Percentiles rank a stretch among this genome's conserved stretches.
Conservation (phyloP, 2,888 invertebrate genomes). For the Eupithecia abbreviata region DNA sequence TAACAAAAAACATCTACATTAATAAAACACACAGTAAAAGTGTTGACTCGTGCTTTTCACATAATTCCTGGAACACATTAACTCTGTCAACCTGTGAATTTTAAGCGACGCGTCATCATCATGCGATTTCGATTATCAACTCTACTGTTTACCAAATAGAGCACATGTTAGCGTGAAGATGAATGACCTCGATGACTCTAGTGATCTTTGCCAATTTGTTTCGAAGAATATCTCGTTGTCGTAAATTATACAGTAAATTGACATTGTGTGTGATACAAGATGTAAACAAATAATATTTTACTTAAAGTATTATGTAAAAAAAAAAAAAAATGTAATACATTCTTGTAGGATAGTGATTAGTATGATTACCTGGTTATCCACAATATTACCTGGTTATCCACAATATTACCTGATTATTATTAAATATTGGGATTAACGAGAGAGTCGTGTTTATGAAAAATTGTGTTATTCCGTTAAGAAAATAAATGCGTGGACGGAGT, state of each 20-base stretch:
- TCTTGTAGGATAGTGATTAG: too few relatives aligned
- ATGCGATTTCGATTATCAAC: constrained; percentile 34
- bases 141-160: constrained; percentile 29
- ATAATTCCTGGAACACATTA: constrained; percentile 65
- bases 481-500: too few relatives aligned
- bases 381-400: too few relatives aligned
- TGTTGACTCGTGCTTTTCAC: constrained; percentile 57
- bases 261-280: not conserved
- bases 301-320: not conserved
- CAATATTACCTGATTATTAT: too few relatives aligned
- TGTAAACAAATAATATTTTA: not conserved
- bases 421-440: too few relatives aligned
- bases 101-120: constrained; percentile 49
- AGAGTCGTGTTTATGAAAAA: too few relatives aligned
- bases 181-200: constrained; percentile 41
- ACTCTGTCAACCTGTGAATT: constrained; percentile 61
- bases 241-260: not conserved
- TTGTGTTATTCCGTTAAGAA: too few relatives aligned
- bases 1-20: not conserved
- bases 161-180: constrained; percentile 27
- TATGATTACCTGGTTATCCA: too few relatives aligned
- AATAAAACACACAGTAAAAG: constrained; percentile 3
- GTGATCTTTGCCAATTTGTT: constrained; percentile 43
- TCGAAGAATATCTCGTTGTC: constrained; percentile 40
- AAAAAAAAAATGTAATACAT: too few relatives aligned